Conservation (phyloP, 2,113 vertebrate species). For the Thinocorus orbignyianus region DNA sequence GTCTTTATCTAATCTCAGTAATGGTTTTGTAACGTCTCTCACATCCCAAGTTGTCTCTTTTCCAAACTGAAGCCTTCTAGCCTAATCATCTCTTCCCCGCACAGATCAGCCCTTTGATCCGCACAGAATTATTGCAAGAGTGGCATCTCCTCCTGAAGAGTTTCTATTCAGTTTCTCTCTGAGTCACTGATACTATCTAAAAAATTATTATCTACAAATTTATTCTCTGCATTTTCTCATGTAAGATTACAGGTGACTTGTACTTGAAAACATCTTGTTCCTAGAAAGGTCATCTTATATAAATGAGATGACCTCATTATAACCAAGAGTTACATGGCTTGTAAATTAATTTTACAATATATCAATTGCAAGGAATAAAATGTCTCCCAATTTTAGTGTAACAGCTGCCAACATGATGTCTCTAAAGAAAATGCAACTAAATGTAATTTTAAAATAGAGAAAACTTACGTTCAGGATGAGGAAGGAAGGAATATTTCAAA, state of each 20-base stretch:
- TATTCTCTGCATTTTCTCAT: neutral
- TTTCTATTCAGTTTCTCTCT: neutral
- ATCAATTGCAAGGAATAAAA: neutral
- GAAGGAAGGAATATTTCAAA: neutral
- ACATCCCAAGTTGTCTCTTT: neutral
- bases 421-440: neutral
- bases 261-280: neutral
- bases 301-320: neutral
- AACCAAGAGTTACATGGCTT: neutral
- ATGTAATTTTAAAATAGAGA: neutral
- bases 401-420: neutral
- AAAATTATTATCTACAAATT: neutral
- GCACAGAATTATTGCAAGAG: neutral
- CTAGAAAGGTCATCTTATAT: neutral
- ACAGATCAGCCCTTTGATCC: neutral
- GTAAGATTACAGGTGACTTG: neutral
- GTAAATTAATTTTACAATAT: neutral
- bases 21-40: neutral
- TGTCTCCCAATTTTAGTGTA: neutral
- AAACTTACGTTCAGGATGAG: neutral
- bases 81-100: neutral
- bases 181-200: neutral
- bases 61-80: neutral
- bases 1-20: neutral
- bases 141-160: neutral